Percentiles rank a stretch among this genome's conserved stretches.
Evolutionary conservation across 2,797 vertebrate species (phyloP).

Genomic region (Myiotriccus ornatus): DNA sequence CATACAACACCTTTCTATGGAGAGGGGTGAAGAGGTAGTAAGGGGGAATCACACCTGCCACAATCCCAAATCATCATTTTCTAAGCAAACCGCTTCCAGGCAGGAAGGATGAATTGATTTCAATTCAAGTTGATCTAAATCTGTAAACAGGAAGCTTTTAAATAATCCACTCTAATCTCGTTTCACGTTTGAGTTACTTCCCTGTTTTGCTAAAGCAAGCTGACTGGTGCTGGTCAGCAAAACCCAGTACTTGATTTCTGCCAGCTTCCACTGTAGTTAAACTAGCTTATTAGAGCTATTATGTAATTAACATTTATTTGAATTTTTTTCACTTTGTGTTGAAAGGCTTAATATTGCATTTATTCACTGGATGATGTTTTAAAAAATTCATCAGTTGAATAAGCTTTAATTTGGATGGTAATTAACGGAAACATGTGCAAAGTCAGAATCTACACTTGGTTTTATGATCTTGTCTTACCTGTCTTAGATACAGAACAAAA

Average conservation of each 20-base stretch:
- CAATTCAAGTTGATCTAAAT: conserved; percentile 44
- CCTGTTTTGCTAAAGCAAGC: background rate
- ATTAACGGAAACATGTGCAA: conserved; percentile 42
- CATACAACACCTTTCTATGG: background rate
- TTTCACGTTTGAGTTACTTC: conserved; percentile 32
- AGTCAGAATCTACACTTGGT: background rate
- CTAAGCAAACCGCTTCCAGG: background rate
- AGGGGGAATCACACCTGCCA: background rate
- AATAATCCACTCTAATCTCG: conserved; percentile 59
- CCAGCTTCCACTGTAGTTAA: background rate
- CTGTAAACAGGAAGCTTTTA: conserved; percentile 57
- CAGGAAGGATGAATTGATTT: conserved; percentile 39
- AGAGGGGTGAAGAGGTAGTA: background rate
- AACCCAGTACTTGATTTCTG: background rate
- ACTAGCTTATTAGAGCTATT: conserved; percentile 35
- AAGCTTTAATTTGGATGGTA: conserved; percentile 56
- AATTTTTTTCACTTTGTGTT: background rate
- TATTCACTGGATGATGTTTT: conserved; percentile 21
- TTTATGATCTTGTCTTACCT: conserved; percentile 31
- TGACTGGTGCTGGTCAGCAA: conserved; percentile 41
- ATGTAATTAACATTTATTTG: conserved; percentile 39
- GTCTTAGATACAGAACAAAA: conserved; percentile 39
- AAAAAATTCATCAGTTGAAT: conserved; percentile 36
- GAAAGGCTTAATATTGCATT: conserved; percentile 43
- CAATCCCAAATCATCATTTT: background rate